These are phyloP conservation scores for Melieria omissa DNA, from an alignment of 2,888 invertebrate genomes.

Conservation along the genomic window DNA sequence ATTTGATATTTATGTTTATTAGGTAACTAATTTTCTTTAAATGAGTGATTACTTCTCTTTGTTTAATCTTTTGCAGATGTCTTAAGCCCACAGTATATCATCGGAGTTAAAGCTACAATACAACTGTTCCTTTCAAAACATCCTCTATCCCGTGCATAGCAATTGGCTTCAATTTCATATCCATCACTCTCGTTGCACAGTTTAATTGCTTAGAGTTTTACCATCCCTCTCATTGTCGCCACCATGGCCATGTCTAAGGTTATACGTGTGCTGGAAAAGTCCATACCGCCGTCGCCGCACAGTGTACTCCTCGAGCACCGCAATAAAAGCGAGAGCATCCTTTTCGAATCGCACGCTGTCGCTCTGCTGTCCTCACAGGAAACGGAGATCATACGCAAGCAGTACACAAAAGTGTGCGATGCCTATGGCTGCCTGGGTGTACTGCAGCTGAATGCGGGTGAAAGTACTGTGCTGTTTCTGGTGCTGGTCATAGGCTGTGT, in stretches of 20 bases:
- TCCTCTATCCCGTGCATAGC: not conserved
- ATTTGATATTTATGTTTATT: no score
- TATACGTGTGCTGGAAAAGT: conserved; percentile 90
- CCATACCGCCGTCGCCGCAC: conserved; percentile 86
- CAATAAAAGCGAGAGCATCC: conserved; percentile 84
- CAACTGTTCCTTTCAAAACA: no score
- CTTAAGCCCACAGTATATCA: no score
- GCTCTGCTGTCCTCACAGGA: conserved; percentile 77
- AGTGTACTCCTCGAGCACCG: conserved; percentile 91
- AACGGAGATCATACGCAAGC: conserved; percentile 87
- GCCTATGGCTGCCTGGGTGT: conserved; percentile 97
- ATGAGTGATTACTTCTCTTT: no score
- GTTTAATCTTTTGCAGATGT: no score
- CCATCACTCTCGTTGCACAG: not conserved
- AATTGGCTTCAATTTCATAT: not conserved
- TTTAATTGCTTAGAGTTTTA: not conserved
- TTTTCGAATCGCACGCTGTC: conserved; percentile 93
- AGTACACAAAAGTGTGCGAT: conserved; percentile 91
- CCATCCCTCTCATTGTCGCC: not conserved
- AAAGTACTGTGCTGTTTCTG: conserved; percentile 85
- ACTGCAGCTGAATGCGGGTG: conserved; percentile 86
- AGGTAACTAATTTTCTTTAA: no score
- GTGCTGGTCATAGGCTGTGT: conserved; percentile 96
- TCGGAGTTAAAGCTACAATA: no score
- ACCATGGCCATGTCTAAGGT: conserved; percentile 94